Conservation (phyloP, 2,888 invertebrate genomes). For the Stegana nigrithorax region DNA sequence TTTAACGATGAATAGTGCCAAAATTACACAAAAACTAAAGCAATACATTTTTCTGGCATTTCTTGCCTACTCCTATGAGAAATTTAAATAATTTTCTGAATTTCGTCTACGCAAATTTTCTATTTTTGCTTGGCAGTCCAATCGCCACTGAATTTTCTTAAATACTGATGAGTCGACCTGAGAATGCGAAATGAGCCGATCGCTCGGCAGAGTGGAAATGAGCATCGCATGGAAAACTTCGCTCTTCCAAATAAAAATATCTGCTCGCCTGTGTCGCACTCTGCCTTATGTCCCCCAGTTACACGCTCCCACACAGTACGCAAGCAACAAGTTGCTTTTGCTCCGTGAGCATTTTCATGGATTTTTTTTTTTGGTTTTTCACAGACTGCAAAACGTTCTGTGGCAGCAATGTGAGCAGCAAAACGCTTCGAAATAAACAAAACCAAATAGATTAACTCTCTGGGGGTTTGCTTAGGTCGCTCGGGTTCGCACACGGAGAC, state of each 20-base stretch:
- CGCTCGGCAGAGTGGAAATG: constrained; percentile 6
- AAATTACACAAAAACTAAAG: neutral
- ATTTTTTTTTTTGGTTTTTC: neutral
- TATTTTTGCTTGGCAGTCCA: neutral
- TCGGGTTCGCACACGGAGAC: neutral
- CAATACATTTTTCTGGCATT: constrained; percentile 3
- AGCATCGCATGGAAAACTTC: constrained; percentile 19
- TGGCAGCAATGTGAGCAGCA: neutral
- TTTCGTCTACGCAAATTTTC: neutral
- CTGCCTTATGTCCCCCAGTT: no score
- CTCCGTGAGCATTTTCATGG: neutral
- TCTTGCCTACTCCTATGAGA: neutral
- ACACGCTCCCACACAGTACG: no score
- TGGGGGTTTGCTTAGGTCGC: constrained; percentile 18
- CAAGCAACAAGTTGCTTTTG: no score
- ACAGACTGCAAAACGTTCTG: neutral
- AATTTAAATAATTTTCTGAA: no score
- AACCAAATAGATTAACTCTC: constrained; percentile 30
- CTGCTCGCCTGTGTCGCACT: no score
- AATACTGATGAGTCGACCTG: neutral
- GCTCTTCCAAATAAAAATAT: no score
- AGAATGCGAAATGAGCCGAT: no score
- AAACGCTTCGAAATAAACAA: constrained; percentile 24
- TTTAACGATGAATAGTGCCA: constrained; percentile 37
- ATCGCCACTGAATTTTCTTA: neutral